A percentile compares a stretch with the other conserved stretches of the same genome.
These are phyloP conservation scores for Noctuana brunneofusca DNA, from an alignment of 2,888 invertebrate genomes.

Conservation along the genomic window DNA sequence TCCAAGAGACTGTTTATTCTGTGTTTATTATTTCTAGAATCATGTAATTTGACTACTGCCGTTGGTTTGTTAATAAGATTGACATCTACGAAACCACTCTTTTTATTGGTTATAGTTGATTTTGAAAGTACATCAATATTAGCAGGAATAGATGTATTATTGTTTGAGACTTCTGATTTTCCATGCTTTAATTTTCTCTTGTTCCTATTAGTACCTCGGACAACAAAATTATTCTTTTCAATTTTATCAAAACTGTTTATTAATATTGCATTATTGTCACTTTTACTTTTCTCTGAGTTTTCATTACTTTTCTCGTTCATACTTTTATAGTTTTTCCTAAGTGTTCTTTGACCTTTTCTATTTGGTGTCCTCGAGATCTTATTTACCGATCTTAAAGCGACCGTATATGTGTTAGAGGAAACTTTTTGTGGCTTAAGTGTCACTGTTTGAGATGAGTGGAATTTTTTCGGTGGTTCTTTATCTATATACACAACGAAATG, in stretches of 20 bases:
- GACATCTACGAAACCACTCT: constrained; percentile 50
- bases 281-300: neutral
- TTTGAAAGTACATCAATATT: constrained; percentile 7
- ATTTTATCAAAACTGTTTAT: neutral
- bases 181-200: constrained; percentile 17
- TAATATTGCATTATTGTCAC: neutral
- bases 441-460: constrained; percentile 59
- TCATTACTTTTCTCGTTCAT: neutral
- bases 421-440: constrained; percentile 50
- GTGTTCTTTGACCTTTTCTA: neutral
- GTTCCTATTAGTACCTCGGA: neutral
- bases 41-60: constrained; percentile 45
- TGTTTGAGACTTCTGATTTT: neutral
- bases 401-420: neutral
- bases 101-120: constrained; percentile 36
- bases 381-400: neutral
- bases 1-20: constrained; percentile 28
- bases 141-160: too few species aligned
- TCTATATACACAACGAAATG: constrained; percentile 66
- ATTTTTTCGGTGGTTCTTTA: constrained; percentile 58
- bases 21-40: constrained; percentile 38
- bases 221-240: neutral
- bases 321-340: neutral
- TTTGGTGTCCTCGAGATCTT: neutral
- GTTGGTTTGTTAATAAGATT: constrained; percentile 51